Conservation (phyloP, 2,113 vertebrate genomes). For the Columba livia region DNA sequence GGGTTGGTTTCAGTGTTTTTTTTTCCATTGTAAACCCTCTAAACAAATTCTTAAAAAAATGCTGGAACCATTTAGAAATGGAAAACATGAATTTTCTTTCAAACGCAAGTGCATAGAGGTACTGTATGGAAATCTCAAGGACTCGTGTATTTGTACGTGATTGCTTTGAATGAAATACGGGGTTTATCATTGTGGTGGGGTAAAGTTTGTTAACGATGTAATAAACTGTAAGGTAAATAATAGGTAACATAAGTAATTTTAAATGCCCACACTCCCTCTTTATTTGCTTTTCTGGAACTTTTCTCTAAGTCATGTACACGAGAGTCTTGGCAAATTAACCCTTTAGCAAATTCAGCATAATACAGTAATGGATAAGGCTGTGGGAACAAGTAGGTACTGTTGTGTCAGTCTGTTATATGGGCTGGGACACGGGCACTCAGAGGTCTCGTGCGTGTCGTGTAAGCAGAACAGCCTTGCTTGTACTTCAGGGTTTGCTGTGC, state of each 20-base stretch:
- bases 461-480: background rate
- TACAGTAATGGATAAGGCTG: too few species aligned
- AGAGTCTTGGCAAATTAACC: background rate
- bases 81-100: background rate
- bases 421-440: rapidly evolving
- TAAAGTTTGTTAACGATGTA: background rate
- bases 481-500: background rate
- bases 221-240: background rate
- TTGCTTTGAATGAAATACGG: background rate
- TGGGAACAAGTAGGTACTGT: background rate
- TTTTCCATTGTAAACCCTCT: background rate
- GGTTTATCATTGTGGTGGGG: background rate
- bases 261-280: background rate
- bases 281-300: background rate
- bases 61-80: background rate
- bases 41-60: background rate
- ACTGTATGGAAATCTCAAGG: rapidly evolving
- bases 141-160: background rate
- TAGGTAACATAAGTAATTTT: background rate
- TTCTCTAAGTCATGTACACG: background rate
- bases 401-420: rapidly evolving
- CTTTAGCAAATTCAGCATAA: background rate
- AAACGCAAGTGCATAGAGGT: background rate
- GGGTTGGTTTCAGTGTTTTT: background rate
- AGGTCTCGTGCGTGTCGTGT: rapidly evolving